Conservation (phyloP, 2,797 vertebrate species). For the Lycodopsis pacificus region DNA sequence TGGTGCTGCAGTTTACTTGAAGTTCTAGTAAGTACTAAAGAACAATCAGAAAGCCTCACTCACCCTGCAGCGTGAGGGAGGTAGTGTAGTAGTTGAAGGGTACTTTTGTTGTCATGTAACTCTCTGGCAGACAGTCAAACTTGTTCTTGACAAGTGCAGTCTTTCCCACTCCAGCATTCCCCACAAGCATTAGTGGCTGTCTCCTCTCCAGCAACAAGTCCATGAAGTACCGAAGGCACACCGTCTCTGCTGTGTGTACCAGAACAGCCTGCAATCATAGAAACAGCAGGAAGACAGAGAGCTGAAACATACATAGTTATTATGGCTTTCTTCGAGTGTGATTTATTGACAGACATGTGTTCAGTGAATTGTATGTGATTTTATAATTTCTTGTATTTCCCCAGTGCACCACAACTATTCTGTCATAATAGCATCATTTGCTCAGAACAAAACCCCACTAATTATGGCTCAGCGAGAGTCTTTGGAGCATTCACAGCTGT, state of each 20-base stretch:
- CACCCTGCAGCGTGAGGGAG: conserved; percentile 86
- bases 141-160: conserved; percentile 80
- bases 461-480: conserved; percentile 84
- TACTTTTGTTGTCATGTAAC: conserved; percentile 79
- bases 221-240: conserved; percentile 83
- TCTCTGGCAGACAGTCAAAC: conserved; percentile 82
- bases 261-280: conserved; percentile 84
- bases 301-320: conserved; percentile 82
- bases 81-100: conserved; percentile 87
- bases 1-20: conserved; percentile 69
- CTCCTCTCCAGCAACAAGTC: conserved; percentile 85
- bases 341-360: conserved; percentile 86
- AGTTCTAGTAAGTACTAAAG: conserved; percentile 1
- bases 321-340: conserved; percentile 80
- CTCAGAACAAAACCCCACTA: conserved; percentile 84
- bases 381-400: conserved; percentile 84
- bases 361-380: conserved; percentile 84
- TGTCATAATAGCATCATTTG: conserved; percentile 86
- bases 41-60: conserved; percentile 59
- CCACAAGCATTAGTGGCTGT: conserved; percentile 87
- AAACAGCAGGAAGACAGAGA: conserved; percentile 72
- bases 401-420: conserved; percentile 80
- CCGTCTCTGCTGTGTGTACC: conserved; percentile 86
- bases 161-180: conserved; percentile 87
- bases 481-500: conserved; percentile 83